Percentiles rank a stretch among this genome's conserved stretches.
These are phyloP conservation scores for Scaptomyza reducta DNA, from an alignment of 2,888 invertebrate genomes.

Conservation along the genomic window DNA sequence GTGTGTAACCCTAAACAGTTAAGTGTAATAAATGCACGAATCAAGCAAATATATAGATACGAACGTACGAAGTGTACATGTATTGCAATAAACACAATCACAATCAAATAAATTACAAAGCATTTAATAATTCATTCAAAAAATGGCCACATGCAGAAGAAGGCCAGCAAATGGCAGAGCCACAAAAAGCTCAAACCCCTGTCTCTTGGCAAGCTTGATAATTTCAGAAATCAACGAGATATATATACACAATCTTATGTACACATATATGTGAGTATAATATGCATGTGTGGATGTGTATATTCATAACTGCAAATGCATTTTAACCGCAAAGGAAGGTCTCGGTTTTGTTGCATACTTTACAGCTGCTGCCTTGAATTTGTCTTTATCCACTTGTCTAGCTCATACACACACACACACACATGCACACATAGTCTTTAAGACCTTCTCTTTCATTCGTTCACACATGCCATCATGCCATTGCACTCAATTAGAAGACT, in stretches of 20 bases:
- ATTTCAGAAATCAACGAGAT: constrained; percentile 79
- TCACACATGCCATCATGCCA: constrained; percentile 38
- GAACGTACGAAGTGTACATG: constrained; percentile 4
- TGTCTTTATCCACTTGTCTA: constrained; percentile 51
- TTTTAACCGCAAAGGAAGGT: constrained; percentile 65
- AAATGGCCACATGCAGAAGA: constrained; percentile 71
- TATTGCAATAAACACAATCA: constrained; percentile 66
- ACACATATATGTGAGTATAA: background rate
- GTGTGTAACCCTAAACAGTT: constrained; percentile 69
- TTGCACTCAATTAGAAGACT: constrained; percentile 78
- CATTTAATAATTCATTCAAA: constrained; percentile 79
- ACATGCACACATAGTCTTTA: background rate
- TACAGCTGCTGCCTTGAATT: constrained; percentile 51
- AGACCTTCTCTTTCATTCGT: background rate
- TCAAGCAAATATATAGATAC: constrained; percentile 12
- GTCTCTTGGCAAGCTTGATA: constrained; percentile 61
- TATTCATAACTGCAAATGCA: constrained; percentile 77
- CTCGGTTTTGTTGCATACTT: constrained; percentile 57
- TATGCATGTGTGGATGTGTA: constrained; percentile 22
- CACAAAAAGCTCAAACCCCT: constrained; percentile 29
- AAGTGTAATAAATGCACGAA: constrained; percentile 75
- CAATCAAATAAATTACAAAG: constrained; percentile 80
- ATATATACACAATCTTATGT: constrained; percentile 10
- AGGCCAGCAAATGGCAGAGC: constrained; percentile 38
- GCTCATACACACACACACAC: constrained; percentile 23